Evolutionary conservation across 2,113 vertebrate genomes (phyloP).

Genomic region (Rhinoderma darwinii): DNA sequence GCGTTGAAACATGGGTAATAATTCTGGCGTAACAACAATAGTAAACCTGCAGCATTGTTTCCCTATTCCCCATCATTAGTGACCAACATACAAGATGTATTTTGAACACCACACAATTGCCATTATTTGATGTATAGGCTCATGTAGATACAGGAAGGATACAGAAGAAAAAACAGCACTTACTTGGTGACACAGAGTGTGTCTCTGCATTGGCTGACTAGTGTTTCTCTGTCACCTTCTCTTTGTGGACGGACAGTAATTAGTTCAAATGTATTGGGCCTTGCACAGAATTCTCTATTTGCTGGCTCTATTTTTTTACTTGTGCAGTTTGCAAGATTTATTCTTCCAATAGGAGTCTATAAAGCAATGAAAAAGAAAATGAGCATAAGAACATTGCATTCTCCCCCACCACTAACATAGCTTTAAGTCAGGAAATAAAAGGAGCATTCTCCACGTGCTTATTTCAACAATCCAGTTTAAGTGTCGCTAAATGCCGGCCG

Average conservation of each 20-base stretch:
- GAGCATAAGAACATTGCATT: background rate
- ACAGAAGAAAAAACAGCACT: slow-evolving; percentile 67
- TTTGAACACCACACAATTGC: too few relatives aligned
- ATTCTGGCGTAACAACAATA: too few relatives aligned
- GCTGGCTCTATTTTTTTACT: slow-evolving; percentile 88
- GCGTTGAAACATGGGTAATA: too few relatives aligned
- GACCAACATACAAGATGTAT: too few relatives aligned
- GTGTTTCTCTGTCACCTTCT: slow-evolving; percentile 90
- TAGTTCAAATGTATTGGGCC: slow-evolving; percentile 93
- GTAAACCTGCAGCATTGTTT: too few relatives aligned
- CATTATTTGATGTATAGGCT: too few relatives aligned
- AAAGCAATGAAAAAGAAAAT: slow-evolving; percentile 1
- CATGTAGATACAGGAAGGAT: background rate
- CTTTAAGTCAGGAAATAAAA: too few relatives aligned
- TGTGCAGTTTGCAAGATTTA: slow-evolving; percentile 91
- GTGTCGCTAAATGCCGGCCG: too few relatives aligned
- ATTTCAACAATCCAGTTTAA: too few relatives aligned
- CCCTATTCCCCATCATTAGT: too few relatives aligned
- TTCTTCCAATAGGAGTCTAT: slow-evolving; percentile 87
- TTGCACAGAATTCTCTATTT: slow-evolving; percentile 93
- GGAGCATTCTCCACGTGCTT: too few relatives aligned
- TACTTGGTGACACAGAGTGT: slow-evolving; percentile 96
- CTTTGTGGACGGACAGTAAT: slow-evolving; percentile 90
- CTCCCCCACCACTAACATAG: too few relatives aligned
- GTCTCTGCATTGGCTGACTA: slow-evolving; percentile 91